These are phyloP conservation scores for Solen grandis DNA, from an alignment of 1,140 invertebrate genomes.

Conservation along the genomic window DNA sequence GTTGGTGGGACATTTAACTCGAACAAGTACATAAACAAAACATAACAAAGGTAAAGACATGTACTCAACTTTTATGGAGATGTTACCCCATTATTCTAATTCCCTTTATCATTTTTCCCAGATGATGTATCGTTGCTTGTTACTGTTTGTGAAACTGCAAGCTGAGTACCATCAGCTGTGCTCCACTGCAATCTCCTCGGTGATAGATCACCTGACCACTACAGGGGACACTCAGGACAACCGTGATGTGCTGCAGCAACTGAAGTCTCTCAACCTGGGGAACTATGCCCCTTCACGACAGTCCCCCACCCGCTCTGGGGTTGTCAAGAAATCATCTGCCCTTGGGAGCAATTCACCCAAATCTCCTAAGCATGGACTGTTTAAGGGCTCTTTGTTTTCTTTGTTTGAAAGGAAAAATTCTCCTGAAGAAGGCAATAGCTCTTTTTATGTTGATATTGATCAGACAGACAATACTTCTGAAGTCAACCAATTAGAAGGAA, in stretches of 20 bases:
- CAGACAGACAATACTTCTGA: constrained; percentile 11
- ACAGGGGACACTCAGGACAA: constrained; percentile 60
- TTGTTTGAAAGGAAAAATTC: constrained; percentile 73
- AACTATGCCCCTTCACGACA: constrained; percentile 54
- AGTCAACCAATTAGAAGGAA: constrained; percentile 28
- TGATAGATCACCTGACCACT: constrained; percentile 63
- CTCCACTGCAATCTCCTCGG: constrained; percentile 64
- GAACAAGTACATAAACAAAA: too few relatives aligned
- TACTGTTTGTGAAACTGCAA: constrained; percentile 73
- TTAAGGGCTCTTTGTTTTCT: constrained; percentile 70
- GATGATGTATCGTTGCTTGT: constrained; percentile 66
- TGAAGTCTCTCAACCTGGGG: constrained; percentile 62
- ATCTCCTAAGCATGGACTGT: constrained; percentile 56
- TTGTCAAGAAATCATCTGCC: constrained; percentile 56
- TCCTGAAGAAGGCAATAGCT: constrained; percentile 67
- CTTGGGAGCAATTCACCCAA: constrained; percentile 56
- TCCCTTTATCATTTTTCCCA: too few relatives aligned
- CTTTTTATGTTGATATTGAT: constrained; percentile 72
- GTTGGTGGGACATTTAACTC: too few relatives aligned
- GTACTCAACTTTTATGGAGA: too few relatives aligned
- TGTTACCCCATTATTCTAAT: too few relatives aligned
- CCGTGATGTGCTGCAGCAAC: constrained; percentile 57
- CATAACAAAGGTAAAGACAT: too few relatives aligned
- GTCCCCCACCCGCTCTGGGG: constrained; percentile 33
- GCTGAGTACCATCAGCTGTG: constrained; percentile 74